Evolutionary conservation across 2,888 invertebrate genomes (phyloP), one percentile per base, ranked within the genome.

Genomic region (Flabesymbios commensalis): DNA sequence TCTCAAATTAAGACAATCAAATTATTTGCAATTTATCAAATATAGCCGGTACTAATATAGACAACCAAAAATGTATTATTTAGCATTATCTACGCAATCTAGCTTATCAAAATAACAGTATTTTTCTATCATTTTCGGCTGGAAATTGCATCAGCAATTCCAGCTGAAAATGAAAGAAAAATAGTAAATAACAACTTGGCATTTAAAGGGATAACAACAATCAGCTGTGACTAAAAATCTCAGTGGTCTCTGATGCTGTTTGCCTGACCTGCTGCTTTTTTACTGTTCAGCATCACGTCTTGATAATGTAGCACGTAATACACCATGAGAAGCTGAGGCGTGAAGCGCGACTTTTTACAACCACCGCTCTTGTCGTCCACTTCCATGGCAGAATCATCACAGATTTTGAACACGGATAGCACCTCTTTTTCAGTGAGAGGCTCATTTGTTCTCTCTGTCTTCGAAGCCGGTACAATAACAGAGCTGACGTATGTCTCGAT

Each of bases 401-500:
- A 53, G 24, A 36, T 10, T 33, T 67, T 73, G 64, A 78, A 83
- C 10, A 81, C 70, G 29, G 72, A 65, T 3, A 93, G 84, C 42
- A 96, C 92, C 83, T 97, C 95, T 63, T 90, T 89, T 80, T 96
- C 94, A 1, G 90, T 89, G 63, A 97, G 89, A 0, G 96, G 94
- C 77, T 94, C 91, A 80, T 97, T 96, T 2, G 92, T 90, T 67
- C 91, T 89, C 78, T 94, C 79, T 10, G 74, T 70, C 63, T 79
- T 81, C 14, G 76, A 70, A 49, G 75, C 76, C 42, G 84, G 83
- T 26, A 83, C 73, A 19, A 96, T 88, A 64, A 96, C 90, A 1
- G 95, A 95, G 81, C 91, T 93, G 0, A 97, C 94, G 75, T 94
- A 98, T 0, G 94, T 94, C 84, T 97, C 96, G 1, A 97, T 91